Conservation (phyloP, 2,888 invertebrate species). For the Chrysopilus asiliformis region DNA sequence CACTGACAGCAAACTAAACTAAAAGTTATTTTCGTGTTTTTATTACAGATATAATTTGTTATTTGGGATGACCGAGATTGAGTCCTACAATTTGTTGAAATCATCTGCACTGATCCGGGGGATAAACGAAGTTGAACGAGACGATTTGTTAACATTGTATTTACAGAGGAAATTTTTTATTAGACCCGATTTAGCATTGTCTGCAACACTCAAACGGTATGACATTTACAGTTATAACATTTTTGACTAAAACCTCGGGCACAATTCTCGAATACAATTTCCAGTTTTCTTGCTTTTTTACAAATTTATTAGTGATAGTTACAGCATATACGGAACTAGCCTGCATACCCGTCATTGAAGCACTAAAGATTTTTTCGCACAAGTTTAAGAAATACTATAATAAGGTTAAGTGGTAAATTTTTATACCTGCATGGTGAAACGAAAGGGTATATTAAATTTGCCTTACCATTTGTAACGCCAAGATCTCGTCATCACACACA, state of each 20-base stretch:
- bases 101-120: conserved; percentile 59
- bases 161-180: conserved; percentile 65
- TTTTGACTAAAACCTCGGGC: too few species aligned
- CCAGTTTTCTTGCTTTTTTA: too few species aligned
- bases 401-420: too few species aligned
- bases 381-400: not conserved
- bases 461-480: too few species aligned
- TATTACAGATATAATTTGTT: conserved; percentile 63
- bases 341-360: not conserved
- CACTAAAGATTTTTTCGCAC: not conserved
- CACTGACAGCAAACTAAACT: too few species aligned
- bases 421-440: too few species aligned
- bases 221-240: too few species aligned
- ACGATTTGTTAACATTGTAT: conserved; percentile 61
- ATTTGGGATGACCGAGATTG: conserved; percentile 72
- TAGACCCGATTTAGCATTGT: conserved; percentile 53
- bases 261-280: too few species aligned
- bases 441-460: too few species aligned
- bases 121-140: conserved; percentile 58
- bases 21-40: too few species aligned
- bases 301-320: not conserved
- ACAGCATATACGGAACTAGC: not conserved
- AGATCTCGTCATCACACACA: too few species aligned
- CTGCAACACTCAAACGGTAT: conserved; percentile 51
- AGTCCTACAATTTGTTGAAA: conserved; percentile 63